These are phyloP conservation scores for Olivierus martensii DNA, from an alignment of 1,140 invertebrate genomes.

Conservation along the genomic window DNA sequence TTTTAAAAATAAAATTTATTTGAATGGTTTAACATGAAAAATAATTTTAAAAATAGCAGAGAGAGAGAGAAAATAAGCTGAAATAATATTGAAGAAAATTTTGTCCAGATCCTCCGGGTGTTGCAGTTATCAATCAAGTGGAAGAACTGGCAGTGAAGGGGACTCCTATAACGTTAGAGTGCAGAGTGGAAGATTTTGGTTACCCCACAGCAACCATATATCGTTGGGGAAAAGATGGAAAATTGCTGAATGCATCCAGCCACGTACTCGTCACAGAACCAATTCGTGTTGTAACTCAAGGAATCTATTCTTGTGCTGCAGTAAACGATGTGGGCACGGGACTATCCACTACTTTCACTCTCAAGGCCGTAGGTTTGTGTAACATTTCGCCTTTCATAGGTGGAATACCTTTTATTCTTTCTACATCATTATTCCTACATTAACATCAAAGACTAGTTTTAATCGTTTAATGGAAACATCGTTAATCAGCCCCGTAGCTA, in stretches of 20 bases:
- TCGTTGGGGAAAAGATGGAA: slow-evolving; percentile 17
- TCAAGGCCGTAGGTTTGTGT: slow-evolving; percentile 28
- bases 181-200: slow-evolving; percentile 61
- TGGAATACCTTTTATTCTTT: too few relatives aligned
- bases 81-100: background rate
- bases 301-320: slow-evolving; percentile 74
- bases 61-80: background rate
- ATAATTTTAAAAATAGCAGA: background rate
- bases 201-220: slow-evolving; percentile 46
- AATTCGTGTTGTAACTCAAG: slow-evolving; percentile 60
- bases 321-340: slow-evolving; percentile 67
- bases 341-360: slow-evolving; percentile 47
- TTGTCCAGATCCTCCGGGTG: slow-evolving; percentile 36
- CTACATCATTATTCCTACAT: too few relatives aligned
- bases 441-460: too few relatives aligned
- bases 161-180: slow-evolving; percentile 58
- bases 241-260: slow-evolving; percentile 44
- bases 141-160: slow-evolving; percentile 40
- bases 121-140: slow-evolving; percentile 11
- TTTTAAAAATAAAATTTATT: too few relatives aligned
- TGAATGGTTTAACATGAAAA: background rate
- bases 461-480: too few relatives aligned
- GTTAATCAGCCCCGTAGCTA: too few relatives aligned
- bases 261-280: slow-evolving; percentile 55
- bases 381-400: background rate